These are phyloP conservation scores for Greenwoodochromis staneri DNA, from an alignment of 2,113 vertebrate genomes.

Conservation along the genomic window DNA sequence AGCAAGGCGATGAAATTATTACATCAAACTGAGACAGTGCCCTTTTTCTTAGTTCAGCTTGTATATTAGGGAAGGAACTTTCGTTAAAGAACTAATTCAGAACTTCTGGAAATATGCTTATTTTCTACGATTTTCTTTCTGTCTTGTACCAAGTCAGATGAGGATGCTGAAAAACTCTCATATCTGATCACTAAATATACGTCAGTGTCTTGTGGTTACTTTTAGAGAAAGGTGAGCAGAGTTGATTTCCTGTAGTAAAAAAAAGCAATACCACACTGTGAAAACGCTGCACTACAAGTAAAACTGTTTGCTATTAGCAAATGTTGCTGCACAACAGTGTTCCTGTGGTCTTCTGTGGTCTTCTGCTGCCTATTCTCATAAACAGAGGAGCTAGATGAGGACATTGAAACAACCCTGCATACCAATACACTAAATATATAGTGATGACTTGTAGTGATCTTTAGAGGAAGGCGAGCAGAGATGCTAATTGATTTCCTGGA, in stretches of 20 bases:
- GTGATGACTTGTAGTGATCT: fast-evolving
- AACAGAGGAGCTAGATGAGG: fast-evolving
- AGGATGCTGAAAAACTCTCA: not conserved
- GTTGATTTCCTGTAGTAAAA: not conserved
- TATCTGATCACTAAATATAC: not conserved
- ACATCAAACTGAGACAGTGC: slow-evolving; percentile 52
- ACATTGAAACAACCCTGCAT: not conserved
- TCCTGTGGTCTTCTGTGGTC: not conserved
- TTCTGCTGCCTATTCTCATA: not conserved
- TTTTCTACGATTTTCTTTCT: not conserved
- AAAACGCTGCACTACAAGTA: not conserved
- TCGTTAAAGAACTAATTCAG: not conserved
- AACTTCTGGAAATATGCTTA: not conserved
- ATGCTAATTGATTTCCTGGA: not conserved
- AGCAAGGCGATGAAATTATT: slow-evolving; percentile 52
- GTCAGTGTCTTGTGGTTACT: fast-evolving
- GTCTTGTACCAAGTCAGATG: not conserved
- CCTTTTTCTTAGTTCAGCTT: slow-evolving; percentile 8
- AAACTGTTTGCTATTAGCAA: not conserved
- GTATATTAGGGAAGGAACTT: not conserved
- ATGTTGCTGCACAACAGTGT: not conserved
- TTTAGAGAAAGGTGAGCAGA: not conserved
- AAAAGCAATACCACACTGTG: fast-evolving
- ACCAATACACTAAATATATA: not conserved
- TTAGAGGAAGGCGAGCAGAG: not conserved